These are phyloP conservation scores for Dasysyrphus albostriatus DNA, from an alignment of 2,888 invertebrate species.

Conservation along the genomic window DNA sequence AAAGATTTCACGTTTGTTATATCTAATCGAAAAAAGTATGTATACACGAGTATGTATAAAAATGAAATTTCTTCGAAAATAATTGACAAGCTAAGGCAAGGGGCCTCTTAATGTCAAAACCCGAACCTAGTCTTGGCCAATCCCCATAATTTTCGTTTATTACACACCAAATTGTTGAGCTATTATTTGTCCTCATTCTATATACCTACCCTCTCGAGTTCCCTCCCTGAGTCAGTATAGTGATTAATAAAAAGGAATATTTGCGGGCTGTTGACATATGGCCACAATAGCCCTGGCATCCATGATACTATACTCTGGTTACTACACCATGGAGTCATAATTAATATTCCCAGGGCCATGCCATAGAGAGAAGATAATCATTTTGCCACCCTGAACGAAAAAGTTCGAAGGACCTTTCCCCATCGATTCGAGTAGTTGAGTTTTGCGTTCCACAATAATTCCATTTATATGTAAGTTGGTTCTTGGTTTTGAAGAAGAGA, in stretches of 20 bases:
- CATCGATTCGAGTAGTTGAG: constrained; percentile 67
- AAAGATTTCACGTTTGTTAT: too few species aligned
- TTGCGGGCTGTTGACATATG: constrained; percentile 73
- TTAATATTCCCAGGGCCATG: constrained; percentile 73
- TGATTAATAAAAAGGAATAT: constrained; percentile 73
- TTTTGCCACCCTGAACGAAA: constrained; percentile 35
- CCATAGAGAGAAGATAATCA: constrained; percentile 56
- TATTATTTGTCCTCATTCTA: constrained; percentile 39
- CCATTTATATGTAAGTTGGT: not conserved
- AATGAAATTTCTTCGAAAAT: too few species aligned
- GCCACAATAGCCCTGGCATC: constrained; percentile 48
- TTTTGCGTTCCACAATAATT: constrained; percentile 18
- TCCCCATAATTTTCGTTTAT: constrained; percentile 32
- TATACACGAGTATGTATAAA: too few species aligned
- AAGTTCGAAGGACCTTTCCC: constrained; percentile 44
- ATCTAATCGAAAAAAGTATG: too few species aligned
- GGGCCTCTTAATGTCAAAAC: not conserved
- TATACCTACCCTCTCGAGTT: too few species aligned
- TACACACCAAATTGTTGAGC: constrained; percentile 41
- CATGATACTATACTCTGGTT: constrained; percentile 20
- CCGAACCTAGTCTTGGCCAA: not conserved
- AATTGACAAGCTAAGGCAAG: too few species aligned
- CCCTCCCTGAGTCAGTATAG: constrained; percentile 6
- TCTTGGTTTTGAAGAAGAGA: not conserved
- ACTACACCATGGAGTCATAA: constrained; percentile 59